Evolutionary conservation across 1,140 invertebrate genomes (phyloP).

Genomic region (Sarcophaga bullata): DNA sequence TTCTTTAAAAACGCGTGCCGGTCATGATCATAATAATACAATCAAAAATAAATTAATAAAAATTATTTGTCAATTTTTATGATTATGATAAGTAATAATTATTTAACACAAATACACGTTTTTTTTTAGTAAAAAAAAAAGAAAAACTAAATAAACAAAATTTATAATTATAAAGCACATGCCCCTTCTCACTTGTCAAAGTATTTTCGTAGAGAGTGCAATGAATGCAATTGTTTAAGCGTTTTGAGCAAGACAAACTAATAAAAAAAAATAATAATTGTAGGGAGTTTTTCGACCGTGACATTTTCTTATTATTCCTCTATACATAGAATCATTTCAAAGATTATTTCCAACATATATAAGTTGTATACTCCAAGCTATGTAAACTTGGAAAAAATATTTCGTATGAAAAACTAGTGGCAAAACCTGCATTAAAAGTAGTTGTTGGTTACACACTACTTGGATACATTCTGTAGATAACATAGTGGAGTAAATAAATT

Average conservation of each 20-base stretch:
- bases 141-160: conserved; percentile 4
- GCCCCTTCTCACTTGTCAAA: neutral
- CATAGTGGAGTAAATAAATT: neutral
- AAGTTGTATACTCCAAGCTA: too few species aligned
- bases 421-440: conserved; percentile 1
- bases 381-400: neutral
- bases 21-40: neutral
- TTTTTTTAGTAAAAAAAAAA: neutral
- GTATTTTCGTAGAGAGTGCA: neutral
- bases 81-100: conserved; percentile 4
- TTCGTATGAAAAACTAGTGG: neutral
- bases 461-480: neutral
- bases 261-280: conserved; percentile 20
- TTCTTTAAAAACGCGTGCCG: neutral
- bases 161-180: neutral
- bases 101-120: neutral
- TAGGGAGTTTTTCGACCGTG: conserved; percentile 25
- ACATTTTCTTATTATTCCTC: conserved; percentile 25
- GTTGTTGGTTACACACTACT: neutral
- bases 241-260: conserved; percentile 8
- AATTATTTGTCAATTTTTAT: conserved; percentile 16
- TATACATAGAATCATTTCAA: neutral
- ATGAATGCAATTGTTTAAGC: conserved; percentile 3
- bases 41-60: conserved; percentile 9
- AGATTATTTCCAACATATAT: neutral